Evolutionary conservation across 2,113 vertebrate species (phyloP), one percentile per base, ranked within the genome.

Genomic region (Leucoraja erinaceus): DNA sequence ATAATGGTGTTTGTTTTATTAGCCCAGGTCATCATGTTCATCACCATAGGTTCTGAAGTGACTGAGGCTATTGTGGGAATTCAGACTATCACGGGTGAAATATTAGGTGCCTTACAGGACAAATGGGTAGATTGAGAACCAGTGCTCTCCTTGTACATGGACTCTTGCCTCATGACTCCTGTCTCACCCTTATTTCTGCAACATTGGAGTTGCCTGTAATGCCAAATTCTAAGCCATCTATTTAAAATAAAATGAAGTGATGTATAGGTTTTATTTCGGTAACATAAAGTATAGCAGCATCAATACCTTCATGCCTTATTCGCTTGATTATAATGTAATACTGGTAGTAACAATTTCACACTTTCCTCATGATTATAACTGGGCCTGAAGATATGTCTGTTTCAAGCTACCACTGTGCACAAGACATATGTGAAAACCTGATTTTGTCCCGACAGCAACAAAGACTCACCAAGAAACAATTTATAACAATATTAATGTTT

Each of bases 401-500:
- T 91, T 72, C 70, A 63, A 91, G 70, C 25, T 72, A 88, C 61
- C 38, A 54, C 31, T 28, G 22, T 88, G 83, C 22, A 88, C 28
- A 47, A 16, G 12, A 6, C 66, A 91, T 91, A 25, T 47, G 63
- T 72, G 68, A 91, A 91, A 70, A 91, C 31, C 38, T 91, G 90
- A 72, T 91, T 72, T 63, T 25, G 20, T 14, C 38, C 68, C 25
- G 20, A 74, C 68, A 74, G 38, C 90, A 91, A 47, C 88, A 91
- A 91, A 72, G 38, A 68, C 68, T 72, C 22, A 54, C 4, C 16
- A 54, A 38, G 66, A 90, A 90, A 28, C 90, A 74, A 91, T 74
- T 91, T 72, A 22, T 22, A 91, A 54, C 66, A 91, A 74, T 91
- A 22, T 68, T 91, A 72, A 91, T 63, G 68, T 91, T 54, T 72